These are phyloP conservation scores for Melinopterus prodromus DNA, from an alignment of 2,888 invertebrate genomes.

Conservation along the genomic window DNA sequence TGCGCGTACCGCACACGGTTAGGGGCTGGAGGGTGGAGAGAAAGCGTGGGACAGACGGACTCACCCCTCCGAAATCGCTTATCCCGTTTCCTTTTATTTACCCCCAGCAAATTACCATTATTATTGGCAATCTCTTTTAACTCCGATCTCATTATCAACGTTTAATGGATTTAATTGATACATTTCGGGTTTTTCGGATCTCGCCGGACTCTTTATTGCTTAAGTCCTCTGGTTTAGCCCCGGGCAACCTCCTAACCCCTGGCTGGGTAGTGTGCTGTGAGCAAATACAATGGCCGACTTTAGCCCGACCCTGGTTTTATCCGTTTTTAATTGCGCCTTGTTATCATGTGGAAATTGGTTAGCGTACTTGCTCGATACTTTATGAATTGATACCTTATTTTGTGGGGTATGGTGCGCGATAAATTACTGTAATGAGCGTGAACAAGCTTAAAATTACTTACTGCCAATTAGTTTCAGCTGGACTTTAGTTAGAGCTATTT, in stretches of 20 bases:
- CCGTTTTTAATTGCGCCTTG: slow-evolving; percentile 24
- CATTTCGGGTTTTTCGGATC: slow-evolving; percentile 37
- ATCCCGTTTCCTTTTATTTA: slow-evolving; percentile 50
- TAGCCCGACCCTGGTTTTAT: slow-evolving; percentile 16
- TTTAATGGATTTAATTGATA: slow-evolving; percentile 48
- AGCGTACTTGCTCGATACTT: slow-evolving; percentile 1
- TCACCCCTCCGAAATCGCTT: slow-evolving; percentile 46
- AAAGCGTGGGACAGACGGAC: slow-evolving; percentile 40
- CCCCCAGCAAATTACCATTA: slow-evolving; percentile 52
- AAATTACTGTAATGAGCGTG: neutral
- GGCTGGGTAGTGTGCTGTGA: slow-evolving; percentile 16
- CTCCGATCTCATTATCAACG: slow-evolving; percentile 45
- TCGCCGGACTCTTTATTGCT: slow-evolving; percentile 11
- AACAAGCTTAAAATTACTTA: neutral
- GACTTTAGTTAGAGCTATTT: no score
- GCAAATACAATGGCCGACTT: slow-evolving; percentile 24
- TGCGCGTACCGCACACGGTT: slow-evolving; percentile 17
- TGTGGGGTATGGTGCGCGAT: neutral
- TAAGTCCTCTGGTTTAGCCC: slow-evolving; percentile 17
- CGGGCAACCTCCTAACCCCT: neutral
- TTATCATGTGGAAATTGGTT: slow-evolving; percentile 16
- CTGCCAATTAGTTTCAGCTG: no score
- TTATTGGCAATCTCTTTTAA: slow-evolving; percentile 49
- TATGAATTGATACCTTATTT: neutral
- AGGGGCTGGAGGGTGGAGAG: neutral